phyloP scores from a whole-genome alignment of 2,113 vertebrate species.

The Acanthochromis polyacanthus region DNA sequence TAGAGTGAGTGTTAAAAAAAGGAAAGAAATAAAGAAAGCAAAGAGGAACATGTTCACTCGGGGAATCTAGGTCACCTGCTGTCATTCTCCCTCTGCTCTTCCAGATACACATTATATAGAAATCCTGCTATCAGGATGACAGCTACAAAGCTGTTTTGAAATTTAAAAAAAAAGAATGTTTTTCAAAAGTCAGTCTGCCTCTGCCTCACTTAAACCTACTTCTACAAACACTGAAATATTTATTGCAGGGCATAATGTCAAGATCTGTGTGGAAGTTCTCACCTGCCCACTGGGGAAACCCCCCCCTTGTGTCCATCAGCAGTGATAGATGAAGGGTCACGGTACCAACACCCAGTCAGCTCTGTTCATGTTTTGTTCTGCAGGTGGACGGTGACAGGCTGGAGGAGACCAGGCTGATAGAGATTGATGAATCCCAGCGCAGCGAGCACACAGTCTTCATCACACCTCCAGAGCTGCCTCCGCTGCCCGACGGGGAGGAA shows the following conservation, averaged over 20 bases:
- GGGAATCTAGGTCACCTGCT: constrained; percentile 61
- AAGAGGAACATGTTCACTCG: background rate
- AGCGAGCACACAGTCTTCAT: constrained; percentile 99
- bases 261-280: background rate
- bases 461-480: constrained; percentile 95
- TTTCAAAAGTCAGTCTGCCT: background rate
- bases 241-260: constrained; percentile 9
- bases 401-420: constrained; percentile 92
- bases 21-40: too few species aligned
- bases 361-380: constrained; percentile 31
- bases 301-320: background rate
- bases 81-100: constrained; percentile 32
- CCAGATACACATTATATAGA: background rate
- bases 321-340: constrained; percentile 29
- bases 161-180: background rate
- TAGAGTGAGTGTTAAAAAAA: background rate
- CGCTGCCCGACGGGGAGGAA: constrained; percentile 92
- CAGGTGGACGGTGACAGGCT: constrained; percentile 91
- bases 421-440: constrained; percentile 95
- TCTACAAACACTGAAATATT: constrained; percentile 9
- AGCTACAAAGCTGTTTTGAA: constrained; percentile 3
- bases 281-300: background rate
- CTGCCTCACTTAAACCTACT: too few species aligned
- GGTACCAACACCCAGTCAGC: background rate
- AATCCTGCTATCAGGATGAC: constrained; percentile 5